Conservation (phyloP, 2,113 vertebrate species). For the Hemiscyllium ocellatum region DNA sequence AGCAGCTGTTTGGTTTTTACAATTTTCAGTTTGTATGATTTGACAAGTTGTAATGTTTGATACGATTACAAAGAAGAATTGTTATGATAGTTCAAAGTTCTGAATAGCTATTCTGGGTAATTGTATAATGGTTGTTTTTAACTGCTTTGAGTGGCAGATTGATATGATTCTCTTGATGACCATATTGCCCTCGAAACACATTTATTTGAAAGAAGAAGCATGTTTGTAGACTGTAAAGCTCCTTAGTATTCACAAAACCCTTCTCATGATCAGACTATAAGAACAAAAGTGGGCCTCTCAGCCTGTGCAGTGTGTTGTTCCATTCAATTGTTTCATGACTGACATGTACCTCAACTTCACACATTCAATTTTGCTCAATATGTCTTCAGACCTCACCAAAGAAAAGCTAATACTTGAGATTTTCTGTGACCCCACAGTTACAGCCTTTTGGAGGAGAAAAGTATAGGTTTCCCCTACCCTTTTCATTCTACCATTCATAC, state of each 20-base stretch:
- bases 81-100: not conserved
- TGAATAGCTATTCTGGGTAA: not conserved
- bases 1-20: too few species aligned
- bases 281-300: not conserved
- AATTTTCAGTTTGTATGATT: not conserved
- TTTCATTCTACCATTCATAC: not conserved
- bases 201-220: not conserved
- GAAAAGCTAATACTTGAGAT: not conserved
- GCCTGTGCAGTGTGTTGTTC: not conserved
- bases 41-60: not conserved
- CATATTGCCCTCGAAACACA: not conserved
- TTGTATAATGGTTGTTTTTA: constrained; percentile 22
- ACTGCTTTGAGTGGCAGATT: constrained; percentile 29
- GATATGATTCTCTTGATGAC: not conserved
- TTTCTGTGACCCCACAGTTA: not conserved
- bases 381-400: not conserved
- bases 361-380: not conserved
- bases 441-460: not conserved
- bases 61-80: constrained; percentile 12
- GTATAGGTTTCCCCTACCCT: not conserved
- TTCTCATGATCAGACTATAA: not conserved
- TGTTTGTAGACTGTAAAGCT: not conserved
- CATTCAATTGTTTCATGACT: not conserved
- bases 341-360: not conserved
- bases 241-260: not conserved